phyloP scores from a whole-genome alignment of 2,888 invertebrate genomes.

The Litoditis marina region DNA sequence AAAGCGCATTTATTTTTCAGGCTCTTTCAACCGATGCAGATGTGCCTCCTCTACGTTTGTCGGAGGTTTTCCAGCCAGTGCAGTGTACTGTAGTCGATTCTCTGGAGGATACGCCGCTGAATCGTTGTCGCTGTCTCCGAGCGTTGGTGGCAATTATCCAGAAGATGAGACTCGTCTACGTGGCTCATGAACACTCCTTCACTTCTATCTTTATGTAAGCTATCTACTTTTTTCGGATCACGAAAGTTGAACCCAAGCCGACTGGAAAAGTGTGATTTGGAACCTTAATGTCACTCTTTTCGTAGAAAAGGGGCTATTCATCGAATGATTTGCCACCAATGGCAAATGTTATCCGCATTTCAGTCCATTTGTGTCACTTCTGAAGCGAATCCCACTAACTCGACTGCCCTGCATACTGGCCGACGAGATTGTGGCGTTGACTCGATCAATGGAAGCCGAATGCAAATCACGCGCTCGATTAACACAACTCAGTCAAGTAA shows the following conservation, averaged over 20 bases:
- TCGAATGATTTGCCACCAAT: too few relatives aligned
- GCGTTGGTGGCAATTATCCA: conserved; percentile 23
- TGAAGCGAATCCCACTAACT: conserved; percentile 17
- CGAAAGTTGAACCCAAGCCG: too few relatives aligned
- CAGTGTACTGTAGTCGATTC: background rate
- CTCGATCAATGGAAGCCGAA: conserved; percentile 26
- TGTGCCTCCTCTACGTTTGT: background rate
- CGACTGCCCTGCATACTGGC: conserved; percentile 19
- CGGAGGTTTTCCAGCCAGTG: conserved; percentile 15
- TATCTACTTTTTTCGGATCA: too few relatives aligned
- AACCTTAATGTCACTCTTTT: too few relatives aligned
- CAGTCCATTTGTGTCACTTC: conserved; percentile 26
- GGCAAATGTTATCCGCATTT: conserved; percentile 10
- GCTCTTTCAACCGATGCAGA: background rate
- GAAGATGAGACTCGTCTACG: conserved; percentile 31
- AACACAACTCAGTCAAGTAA: conserved; percentile 34
- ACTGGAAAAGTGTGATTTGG: too few relatives aligned
- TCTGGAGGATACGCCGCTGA: conserved; percentile 4
- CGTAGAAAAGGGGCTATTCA: too few relatives aligned
- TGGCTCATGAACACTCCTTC: conserved; percentile 30
- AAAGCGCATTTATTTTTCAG: background rate
- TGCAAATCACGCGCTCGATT: conserved; percentile 29
- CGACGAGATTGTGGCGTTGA: conserved; percentile 32
- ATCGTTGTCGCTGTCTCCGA: conserved; percentile 20
- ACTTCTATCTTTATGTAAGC: conserved; percentile 36